Evolutionary conservation across 1,140 invertebrate genomes (phyloP).

Genomic region (Orchestia grillus): DNA sequence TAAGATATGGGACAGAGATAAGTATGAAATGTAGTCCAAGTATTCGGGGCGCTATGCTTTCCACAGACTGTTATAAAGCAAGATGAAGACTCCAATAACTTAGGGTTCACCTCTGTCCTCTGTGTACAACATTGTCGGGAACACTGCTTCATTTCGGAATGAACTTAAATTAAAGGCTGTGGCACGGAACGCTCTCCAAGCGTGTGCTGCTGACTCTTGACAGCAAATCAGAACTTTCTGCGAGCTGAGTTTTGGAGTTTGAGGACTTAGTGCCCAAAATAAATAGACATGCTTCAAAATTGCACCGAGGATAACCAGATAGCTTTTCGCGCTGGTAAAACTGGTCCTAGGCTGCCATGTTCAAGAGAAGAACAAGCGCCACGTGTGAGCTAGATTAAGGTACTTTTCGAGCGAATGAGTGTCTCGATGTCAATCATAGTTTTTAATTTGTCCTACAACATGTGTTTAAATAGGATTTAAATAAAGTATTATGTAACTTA

Average conservation of each 20-base stretch:
- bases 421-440: too few relatives aligned
- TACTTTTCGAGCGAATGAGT: too few relatives aligned
- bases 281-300: background rate
- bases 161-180: background rate
- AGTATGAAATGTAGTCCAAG: background rate
- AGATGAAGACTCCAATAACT: background rate
- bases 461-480: too few relatives aligned
- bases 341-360: background rate
- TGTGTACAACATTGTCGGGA: background rate
- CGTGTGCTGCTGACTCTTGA: background rate
- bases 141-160: background rate
- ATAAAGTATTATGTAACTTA: too few relatives aligned
- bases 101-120: background rate
- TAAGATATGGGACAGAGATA: conserved; percentile 37
- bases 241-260: background rate
- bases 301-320: background rate
- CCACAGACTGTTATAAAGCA: background rate
- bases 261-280: background rate
- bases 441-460: too few relatives aligned
- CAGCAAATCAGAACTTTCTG: background rate
- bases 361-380: background rate
- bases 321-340: background rate
- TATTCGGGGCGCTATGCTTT: background rate
- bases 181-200: background rate
- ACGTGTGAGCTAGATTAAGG: background rate